Base-by-base conservation (phyloP, 2,113 vertebrate genomes). In the Sinocyclocheilus maitianheensis region DNA sequence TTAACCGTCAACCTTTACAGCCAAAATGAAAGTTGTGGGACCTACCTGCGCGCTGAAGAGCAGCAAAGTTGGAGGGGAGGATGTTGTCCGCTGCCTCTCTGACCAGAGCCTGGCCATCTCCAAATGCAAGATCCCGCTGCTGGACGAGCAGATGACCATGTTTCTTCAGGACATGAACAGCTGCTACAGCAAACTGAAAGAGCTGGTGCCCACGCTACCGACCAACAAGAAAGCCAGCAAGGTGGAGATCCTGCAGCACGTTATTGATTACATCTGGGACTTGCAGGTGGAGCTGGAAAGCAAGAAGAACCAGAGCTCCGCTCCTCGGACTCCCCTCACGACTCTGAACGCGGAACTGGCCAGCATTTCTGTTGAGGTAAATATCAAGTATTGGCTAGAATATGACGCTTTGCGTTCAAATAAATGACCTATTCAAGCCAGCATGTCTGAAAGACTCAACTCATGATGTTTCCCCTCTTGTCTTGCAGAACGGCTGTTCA, bases 201-300 rank as follows among this genome's bases (percentile, higher is more conserved):
- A 97, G 90, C 94, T 99, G 8, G 97, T 99, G 71, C 97, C 85
- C 85, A 98, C 97, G 0, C 89, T 98, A 89, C 97, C 97, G 62
- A 95, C 97, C 76, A 97, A 98, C 94, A 97, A 97, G 86, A 96
- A 97, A 74, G 97, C 97, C 81, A 98, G 95, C 94, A 97, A 97
- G 81, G 96, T 98, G 92, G 97, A 99, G 93, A 97, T 98, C 89
- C 94, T 99, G 37, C 97, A 99, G 92, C 97, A 98, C 83, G 97
- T 98, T 58, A 99, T 99, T 82, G 97, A 99, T 89, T 99, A 99
- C 93, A 99, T 99, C 91, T 97, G 97, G 96, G 97, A 98, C 91
- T 94, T 99, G 90, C 97, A 99, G 91, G 93, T 97, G 62, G 97
- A 97, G 89, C 92, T 99, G 88, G 97, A 97, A 13, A 92, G 93